phyloP scores from a whole-genome alignment of 2,888 invertebrate genomes.

The Brachypalpus laphriformis region DNA sequence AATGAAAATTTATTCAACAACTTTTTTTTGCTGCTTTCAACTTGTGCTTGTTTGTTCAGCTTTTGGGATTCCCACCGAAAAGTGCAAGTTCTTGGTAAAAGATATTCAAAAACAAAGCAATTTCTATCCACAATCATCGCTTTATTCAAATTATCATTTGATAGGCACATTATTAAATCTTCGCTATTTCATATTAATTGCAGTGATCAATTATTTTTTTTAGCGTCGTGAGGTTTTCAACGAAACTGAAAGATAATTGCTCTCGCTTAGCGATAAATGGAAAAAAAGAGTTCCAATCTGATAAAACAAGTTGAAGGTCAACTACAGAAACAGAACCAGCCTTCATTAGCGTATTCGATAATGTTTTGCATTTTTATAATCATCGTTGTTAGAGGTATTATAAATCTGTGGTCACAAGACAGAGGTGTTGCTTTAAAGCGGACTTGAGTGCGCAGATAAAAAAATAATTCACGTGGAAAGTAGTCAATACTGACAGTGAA shows the following conservation, averaged over 20 bases:
- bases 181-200: neutral
- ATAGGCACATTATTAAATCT: neutral
- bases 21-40: neutral
- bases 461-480: neutral
- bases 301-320: conserved; percentile 37
- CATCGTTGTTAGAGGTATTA: neutral
- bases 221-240: neutral
- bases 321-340: neutral
- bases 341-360: conserved; percentile 16
- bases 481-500: neutral
- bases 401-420: neutral
- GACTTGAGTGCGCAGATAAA: neutral
- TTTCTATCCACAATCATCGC: neutral
- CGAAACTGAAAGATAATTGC: neutral
- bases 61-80: conserved; percentile 6
- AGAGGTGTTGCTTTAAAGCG: neutral
- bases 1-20: neutral
- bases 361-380: neutral
- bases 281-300: conserved; percentile 4
- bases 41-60: neutral
- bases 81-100: neutral
- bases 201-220: neutral
- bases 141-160: neutral
- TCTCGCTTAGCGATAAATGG: neutral
- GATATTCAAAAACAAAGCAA: neutral